A percentile compares a stretch with the other conserved stretches of the same genome.
Conservation (phyloP, 2,113 vertebrate genomes). For the Saccopteryx leptura region DNA sequence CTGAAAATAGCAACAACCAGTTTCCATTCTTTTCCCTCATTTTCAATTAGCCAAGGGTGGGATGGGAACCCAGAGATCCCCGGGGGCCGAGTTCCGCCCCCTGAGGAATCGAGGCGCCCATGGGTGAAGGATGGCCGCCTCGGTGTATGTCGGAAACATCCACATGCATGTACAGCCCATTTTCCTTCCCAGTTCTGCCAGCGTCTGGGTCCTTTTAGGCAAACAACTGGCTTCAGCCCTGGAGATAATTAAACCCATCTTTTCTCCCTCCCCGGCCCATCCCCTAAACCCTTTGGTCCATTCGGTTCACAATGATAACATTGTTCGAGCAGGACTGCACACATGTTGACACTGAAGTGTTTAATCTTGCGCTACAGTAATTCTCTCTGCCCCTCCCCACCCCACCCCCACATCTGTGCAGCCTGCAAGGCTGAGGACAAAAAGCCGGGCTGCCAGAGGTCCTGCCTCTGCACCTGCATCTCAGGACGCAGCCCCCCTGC, state of each 20-base stretch:
- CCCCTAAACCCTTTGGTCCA: conserved; percentile 74
- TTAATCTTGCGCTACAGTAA: conserved; percentile 87
- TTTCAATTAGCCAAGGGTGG: not conserved
- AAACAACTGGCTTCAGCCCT: conserved; percentile 81
- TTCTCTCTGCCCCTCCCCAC: conserved; percentile 84
- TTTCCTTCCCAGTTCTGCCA: conserved; percentile 31
- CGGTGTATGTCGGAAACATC: fast-evolving
- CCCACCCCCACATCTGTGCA: conserved; percentile 86
- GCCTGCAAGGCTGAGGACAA: conserved; percentile 81
- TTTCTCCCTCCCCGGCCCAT: conserved; percentile 66
- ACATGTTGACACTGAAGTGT: conserved; percentile 88
- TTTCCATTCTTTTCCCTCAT: not conserved
- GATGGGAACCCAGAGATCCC: not conserved
- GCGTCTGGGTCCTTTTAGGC: conserved; percentile 79
- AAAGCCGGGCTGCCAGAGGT: not conserved
- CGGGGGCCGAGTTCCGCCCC: not conserved
- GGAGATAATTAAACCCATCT: conserved; percentile 91
- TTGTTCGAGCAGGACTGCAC: conserved; percentile 86
- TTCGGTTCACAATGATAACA: conserved; percentile 88
- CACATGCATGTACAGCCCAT: fast-evolving
- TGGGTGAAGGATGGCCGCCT: not conserved
- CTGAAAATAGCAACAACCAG: not conserved
- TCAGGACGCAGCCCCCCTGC: not conserved
- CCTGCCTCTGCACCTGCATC: not conserved
- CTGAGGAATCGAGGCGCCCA: not conserved